Evolutionary conservation across 2,113 vertebrate genomes (phyloP), one percentile per base, ranked within the genome.

Genomic region (Prionailurus bengalensis): DNA sequence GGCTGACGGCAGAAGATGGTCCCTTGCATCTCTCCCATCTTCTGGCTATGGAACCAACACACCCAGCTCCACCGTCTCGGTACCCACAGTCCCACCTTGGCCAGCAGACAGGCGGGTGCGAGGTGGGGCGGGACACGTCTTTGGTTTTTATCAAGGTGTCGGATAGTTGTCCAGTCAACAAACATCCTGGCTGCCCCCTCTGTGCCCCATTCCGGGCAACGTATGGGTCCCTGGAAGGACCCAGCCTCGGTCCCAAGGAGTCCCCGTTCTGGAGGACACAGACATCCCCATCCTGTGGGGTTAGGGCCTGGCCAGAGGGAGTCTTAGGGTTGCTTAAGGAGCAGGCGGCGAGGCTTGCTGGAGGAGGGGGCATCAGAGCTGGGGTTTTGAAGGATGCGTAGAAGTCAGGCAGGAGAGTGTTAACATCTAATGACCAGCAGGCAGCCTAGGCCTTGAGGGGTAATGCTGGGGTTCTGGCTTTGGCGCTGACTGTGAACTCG

Each of bases 41-140:
- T 99, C 99, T 55, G 99, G 99, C 98, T 99, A 99, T 98, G 99
- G 99, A 95, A 99, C 99, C 98, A 99, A 99, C 97, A 99, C 99
- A 0, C 99, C 99, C 86, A 99, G 99, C 98, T 99, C 99, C 98
- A 99, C 99, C 0, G 99, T 99, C 96, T 99, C 99, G 89, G 99
- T 99, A 99, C 55, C 61, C 31, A n/a, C 19, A 42, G 94, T 70
- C 73, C 70, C n/a, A 23, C 36, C 53, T 45, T 15, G 71, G 61
- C 16, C 73, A 0, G 66, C 55, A 17, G 3, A 42, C 82, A n/a
- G 92, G n/a, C 33, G 16, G 92, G 91, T 86, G 85, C 79, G 0
- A 0, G 3, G 83, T 15, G 63, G 6, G 4, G 12, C 0, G 39
- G 33, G 63, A 79, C 33, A 19, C 3, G 7, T 58, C 68, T 61